A percentile compares a stretch with the other conserved stretches of the same genome.
These are phyloP conservation scores for Gandaritis pyraliata DNA, from an alignment of 2,888 invertebrate species.

Conservation along the genomic window DNA sequence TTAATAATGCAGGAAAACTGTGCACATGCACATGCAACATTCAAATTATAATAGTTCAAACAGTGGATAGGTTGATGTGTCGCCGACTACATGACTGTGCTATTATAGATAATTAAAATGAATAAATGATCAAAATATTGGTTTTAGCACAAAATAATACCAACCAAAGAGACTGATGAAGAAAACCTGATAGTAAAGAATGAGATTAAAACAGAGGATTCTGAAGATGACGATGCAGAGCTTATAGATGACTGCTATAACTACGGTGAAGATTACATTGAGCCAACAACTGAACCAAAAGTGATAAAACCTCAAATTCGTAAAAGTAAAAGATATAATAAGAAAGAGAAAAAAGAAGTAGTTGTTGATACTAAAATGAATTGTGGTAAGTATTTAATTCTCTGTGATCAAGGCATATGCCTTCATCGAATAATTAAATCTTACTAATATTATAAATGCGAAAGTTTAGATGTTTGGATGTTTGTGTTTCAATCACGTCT, in stretches of 20 bases:
- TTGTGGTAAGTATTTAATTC: not conserved
- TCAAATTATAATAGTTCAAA: no score
- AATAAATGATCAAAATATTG: no score
- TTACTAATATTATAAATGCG: no score
- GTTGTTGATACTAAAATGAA: not conserved
- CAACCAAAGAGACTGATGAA: not conserved
- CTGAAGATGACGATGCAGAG: not conserved
- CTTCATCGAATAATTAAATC: no score
- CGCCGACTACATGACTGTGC: no score
- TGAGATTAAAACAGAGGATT: not conserved
- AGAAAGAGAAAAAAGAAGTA: not conserved
- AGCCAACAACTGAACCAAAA: not conserved
- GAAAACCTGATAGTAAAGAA: not conserved
- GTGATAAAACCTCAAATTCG: not conserved
- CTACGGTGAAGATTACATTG: not conserved
- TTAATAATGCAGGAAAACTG: no score
- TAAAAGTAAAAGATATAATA: not conserved
- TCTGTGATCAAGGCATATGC: no score
- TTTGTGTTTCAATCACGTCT: no score
- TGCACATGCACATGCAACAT: no score
- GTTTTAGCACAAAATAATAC: not conserved
- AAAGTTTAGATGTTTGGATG: no score
- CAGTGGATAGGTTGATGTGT: no score
- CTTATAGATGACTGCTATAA: constrained; percentile 1
- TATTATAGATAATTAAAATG: no score